Base-by-base conservation (phyloP, 2,888 invertebrate species). In the Opisthograptis luteolata region DNA sequence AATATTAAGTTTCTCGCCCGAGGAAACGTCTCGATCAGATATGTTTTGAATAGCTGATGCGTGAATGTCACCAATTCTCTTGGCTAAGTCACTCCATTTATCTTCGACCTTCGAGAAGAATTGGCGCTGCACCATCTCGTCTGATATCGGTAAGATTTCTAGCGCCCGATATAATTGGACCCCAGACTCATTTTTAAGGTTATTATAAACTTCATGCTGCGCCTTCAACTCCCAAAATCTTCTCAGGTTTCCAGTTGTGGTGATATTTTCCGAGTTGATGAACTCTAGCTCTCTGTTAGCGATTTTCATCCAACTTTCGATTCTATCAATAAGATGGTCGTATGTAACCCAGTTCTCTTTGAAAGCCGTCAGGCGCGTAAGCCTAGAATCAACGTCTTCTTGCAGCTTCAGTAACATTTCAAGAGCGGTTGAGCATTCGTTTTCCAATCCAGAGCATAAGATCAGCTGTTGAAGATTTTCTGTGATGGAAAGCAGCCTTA, bases 151-250 rank as follows among this genome's bases (percentile, higher is more conserved):
- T 30, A 97, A 92, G 3, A 96, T 94, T 74, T 94, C 93, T 48
- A 97, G 77, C 0, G 96, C 94, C 64, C 94, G 94, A 70, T 96
- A 96, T 64, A 97, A 94, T 54, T 94, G 93, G 30, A 92, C 89
- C 10, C 93, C 93, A 0, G 95, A 94, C 62, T 96, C 95, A 50
- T 93, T 93, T 41, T 94, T 93, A 36, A 96, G 92, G 59, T 94
- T 94, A 62, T 95, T 96, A 76, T 96, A 93, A 14, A 96, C 93
- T 87, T 96, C 96, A 67, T 96, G 95, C 66, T 96, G 96, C 0
- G 96, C 97, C 79, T 96, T 96, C 32, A 97, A 81, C 83, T 97
- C 97, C 96, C 97, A 97, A 85, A 96, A 97, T 64, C 95, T 94
- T 62, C 96, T 92, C 81, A 96, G 93, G 66, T 95, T 95, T 41